These are phyloP conservation scores for Drosophila melanocephala DNA, from an alignment of 2,888 invertebrate species.

Conservation along the genomic window DNA sequence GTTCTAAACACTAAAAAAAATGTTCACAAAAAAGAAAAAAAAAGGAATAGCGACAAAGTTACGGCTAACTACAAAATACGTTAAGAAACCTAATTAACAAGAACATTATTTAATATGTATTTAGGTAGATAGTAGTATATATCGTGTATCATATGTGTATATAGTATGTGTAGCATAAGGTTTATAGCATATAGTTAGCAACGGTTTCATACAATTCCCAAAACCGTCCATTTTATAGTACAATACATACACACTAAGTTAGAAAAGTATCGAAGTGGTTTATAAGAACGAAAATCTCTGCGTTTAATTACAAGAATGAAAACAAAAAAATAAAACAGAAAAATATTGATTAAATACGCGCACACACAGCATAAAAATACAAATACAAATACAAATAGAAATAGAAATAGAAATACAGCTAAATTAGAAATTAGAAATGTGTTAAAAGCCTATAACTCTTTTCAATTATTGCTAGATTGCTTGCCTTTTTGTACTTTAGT, in stretches of 20 bases:
- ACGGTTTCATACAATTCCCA: slow-evolving; percentile 35
- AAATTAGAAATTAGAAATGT: slow-evolving; percentile 19
- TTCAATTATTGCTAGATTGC: slow-evolving; percentile 70
- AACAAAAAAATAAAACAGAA: not conserved
- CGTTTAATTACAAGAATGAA: slow-evolving; percentile 24
- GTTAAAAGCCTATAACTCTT: slow-evolving; percentile 52
- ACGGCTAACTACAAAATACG: slow-evolving; percentile 70
- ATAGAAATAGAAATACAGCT: slow-evolving; percentile 10
- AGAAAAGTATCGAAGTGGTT: not conserved
- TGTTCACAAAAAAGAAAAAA: slow-evolving; percentile 21
- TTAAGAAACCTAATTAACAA: slow-evolving; percentile 77
- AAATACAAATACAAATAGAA: not conserved
- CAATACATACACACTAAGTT: slow-evolving; percentile 9
- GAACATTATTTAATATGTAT: slow-evolving; percentile 48
- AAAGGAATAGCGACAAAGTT: slow-evolving; percentile 35
- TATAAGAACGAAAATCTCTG: slow-evolving; percentile 45
- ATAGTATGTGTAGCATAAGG: slow-evolving; percentile 32
- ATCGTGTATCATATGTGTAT: slow-evolving; percentile 9
- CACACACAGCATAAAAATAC: slow-evolving; percentile 9
- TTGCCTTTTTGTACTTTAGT: slow-evolving; percentile 72
- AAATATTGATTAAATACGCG: slow-evolving; percentile 2
- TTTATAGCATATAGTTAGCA: slow-evolving; percentile 43
- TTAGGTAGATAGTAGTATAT: slow-evolving; percentile 39
- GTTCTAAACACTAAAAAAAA: slow-evolving; percentile 31
- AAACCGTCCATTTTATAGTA: slow-evolving; percentile 17